These are phyloP conservation scores for Sminthopsis crassicaudata DNA, from an alignment of 2,113 vertebrate species.

Conservation along the genomic window DNA sequence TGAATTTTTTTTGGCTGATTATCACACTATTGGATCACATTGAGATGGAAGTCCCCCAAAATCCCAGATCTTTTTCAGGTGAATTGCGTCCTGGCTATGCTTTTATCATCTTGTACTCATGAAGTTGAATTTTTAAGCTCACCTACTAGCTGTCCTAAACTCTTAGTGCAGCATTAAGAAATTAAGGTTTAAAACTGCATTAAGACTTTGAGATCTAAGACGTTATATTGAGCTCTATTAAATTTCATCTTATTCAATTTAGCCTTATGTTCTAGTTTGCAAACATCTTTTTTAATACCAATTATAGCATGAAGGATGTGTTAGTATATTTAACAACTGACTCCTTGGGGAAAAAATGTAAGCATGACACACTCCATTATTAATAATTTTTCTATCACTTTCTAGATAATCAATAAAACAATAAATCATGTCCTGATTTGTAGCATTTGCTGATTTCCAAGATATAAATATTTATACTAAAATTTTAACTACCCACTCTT, in stretches of 20 bases:
- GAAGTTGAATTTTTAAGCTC: neutral
- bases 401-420: neutral
- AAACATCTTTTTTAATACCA: neutral
- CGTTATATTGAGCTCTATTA: neutral
- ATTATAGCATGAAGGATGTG: neutral
- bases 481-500: neutral
- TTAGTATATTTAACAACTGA: neutral
- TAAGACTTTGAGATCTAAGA: neutral
- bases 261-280: neutral
- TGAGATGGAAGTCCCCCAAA: neutral
- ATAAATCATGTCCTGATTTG: neutral
- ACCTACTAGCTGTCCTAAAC: neutral
- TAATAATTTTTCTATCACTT: neutral
- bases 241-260: neutral
- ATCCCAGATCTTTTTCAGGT: neutral
- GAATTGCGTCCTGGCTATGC: neutral
- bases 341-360: neutral
- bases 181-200: neutral
- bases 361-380: neutral
- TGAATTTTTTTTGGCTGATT: neutral
- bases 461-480: neutral
- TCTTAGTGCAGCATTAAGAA: neutral
- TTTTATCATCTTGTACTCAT: neutral
- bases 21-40: neutral
- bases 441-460: neutral